These are phyloP conservation scores for Augochlora pura DNA, from an alignment of 1,140 invertebrate genomes.

Conservation along the genomic window DNA sequence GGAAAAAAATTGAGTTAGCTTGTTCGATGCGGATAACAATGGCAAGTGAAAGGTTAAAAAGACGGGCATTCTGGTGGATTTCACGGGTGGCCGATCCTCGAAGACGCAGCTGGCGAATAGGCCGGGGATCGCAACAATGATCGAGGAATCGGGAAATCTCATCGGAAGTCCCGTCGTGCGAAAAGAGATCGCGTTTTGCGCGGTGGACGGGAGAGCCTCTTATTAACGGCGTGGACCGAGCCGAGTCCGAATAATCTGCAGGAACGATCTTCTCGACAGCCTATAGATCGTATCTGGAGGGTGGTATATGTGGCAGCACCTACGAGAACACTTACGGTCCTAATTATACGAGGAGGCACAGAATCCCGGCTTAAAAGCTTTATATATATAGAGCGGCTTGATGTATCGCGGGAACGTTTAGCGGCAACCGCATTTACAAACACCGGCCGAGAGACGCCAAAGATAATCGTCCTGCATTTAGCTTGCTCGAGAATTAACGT, in stretches of 20 bases:
- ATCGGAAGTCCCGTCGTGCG: slow-evolving; percentile 2
- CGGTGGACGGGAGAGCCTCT: neutral
- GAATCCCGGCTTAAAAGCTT: slow-evolving; percentile 58
- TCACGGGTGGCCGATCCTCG: neutral
- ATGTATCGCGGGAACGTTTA: slow-evolving; percentile 41
- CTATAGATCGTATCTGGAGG: slow-evolving; percentile 43
- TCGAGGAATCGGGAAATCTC: slow-evolving; percentile 18
- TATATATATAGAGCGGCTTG: slow-evolving; percentile 56
- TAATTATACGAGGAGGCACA: slow-evolving; percentile 41
- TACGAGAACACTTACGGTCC: slow-evolving; percentile 43
- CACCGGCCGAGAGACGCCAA: slow-evolving; percentile 21
- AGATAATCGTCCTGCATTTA: slow-evolving; percentile 38
- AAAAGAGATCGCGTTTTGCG: slow-evolving; percentile 11
- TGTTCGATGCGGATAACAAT: too few relatives aligned
- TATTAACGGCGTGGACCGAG: slow-evolving; percentile 25
- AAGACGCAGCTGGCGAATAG: neutral
- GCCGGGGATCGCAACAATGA: neutral
- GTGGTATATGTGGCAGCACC: slow-evolving; percentile 26
- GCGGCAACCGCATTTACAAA: slow-evolving; percentile 40
- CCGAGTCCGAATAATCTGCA: slow-evolving; percentile 39
- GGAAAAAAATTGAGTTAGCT: too few relatives aligned
- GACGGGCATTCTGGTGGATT: neutral
- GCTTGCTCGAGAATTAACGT: slow-evolving; percentile 5
- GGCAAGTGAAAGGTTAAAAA: too few relatives aligned
- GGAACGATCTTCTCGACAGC: slow-evolving; percentile 54